phyloP scores from a whole-genome alignment of 2,113 vertebrate species.

The Pachyramphus minor region DNA sequence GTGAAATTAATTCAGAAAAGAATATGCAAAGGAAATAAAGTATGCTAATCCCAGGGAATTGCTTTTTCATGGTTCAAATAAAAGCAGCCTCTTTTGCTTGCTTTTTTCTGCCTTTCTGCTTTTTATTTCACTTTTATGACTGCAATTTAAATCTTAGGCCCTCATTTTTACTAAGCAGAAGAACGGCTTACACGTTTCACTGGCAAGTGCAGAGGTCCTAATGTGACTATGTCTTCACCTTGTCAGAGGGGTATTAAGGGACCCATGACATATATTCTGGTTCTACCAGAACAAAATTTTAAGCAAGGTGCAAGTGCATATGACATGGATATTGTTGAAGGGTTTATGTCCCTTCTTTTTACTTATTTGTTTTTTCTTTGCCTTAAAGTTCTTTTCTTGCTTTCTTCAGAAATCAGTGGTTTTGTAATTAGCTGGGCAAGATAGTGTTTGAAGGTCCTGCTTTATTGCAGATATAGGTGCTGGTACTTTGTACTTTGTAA shows the following conservation, averaged over 20 bases:
- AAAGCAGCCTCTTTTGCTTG: neutral
- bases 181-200: neutral
- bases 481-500: neutral
- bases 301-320: neutral
- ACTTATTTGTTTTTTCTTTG: rapidly evolving
- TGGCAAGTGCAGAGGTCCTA: neutral
- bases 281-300: slow-evolving; percentile 5
- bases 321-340: neutral
- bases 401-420: neutral
- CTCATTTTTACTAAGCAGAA: neutral
- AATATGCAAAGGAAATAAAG: slow-evolving; percentile 10
- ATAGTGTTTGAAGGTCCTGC: neutral
- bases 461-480: neutral
- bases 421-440: neutral
- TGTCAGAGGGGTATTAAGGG: neutral
- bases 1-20: slow-evolving; percentile 30
- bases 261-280: neutral
- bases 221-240: neutral
- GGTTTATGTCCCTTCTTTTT: neutral
- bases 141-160: neutral
- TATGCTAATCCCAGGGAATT: slow-evolving; percentile 14
- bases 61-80: slow-evolving; percentile 13
- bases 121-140: slow-evolving; percentile 30
- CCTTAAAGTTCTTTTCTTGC: rapidly evolving
- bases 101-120: neutral